Conservation (phyloP, 2,797 vertebrate genomes). For the Phaenicophaeus curvirostris region DNA sequence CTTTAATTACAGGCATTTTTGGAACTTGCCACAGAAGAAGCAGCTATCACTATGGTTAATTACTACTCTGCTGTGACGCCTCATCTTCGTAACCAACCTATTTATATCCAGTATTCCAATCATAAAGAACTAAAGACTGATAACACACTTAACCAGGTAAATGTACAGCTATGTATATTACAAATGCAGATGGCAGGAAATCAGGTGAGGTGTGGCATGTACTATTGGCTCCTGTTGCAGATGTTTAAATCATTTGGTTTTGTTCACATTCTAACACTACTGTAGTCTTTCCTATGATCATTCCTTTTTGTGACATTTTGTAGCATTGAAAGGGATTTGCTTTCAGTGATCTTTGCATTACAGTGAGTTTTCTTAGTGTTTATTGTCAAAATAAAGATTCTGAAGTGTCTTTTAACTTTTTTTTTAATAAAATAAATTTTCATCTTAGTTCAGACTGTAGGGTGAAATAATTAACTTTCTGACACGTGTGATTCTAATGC, state of each 20-base stretch:
- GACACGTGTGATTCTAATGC: background rate
- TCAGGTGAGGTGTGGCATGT: background rate
- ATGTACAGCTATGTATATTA: background rate
- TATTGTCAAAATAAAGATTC: background rate
- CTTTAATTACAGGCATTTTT: conserved; percentile 87
- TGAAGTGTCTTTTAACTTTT: background rate
- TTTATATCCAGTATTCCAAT: conserved; percentile 97
- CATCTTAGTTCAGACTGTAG: background rate
- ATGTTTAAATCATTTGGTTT: background rate
- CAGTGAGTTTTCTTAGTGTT: background rate
- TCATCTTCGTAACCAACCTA: conserved; percentile 92
- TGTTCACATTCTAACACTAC: background rate
- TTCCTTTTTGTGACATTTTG: background rate
- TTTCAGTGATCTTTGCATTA: background rate
- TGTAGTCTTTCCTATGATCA: background rate
- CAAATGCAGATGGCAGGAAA: background rate
- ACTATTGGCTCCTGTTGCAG: background rate
- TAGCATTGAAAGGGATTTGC: background rate
- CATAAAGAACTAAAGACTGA: conserved; percentile 98
- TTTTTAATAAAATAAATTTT: background rate
- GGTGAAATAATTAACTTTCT: background rate
- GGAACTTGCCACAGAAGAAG: conserved; percentile 96
- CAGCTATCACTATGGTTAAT: conserved; percentile 96
- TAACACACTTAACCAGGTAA: conserved; percentile 92
- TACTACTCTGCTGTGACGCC: conserved; percentile 94